Evolutionary conservation across 1,140 invertebrate species (phyloP).

Genomic region (Cherax destructor): DNA sequence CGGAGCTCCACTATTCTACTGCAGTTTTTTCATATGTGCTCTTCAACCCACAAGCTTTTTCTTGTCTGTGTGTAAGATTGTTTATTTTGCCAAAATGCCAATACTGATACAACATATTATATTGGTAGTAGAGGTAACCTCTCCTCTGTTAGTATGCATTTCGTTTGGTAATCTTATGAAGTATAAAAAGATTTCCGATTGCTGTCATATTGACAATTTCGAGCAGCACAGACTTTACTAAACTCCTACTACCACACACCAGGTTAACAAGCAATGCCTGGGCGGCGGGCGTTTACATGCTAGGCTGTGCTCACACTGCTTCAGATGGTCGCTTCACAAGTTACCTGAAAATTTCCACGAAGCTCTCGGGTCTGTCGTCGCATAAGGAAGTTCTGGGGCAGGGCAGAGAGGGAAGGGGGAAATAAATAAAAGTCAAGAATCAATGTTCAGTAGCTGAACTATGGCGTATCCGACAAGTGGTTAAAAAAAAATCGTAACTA

Average conservation of each 20-base stretch:
- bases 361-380: slow-evolving; percentile 54
- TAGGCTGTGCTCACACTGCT: background rate
- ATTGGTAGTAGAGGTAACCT: background rate
- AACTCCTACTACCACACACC: background rate
- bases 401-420: background rate
- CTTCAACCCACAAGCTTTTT: too few species aligned
- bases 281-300: background rate
- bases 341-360: slow-evolving; percentile 65
- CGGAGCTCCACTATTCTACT: background rate
- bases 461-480: too few species aligned
- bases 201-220: background rate
- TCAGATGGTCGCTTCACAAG: background rate
- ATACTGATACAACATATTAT: background rate
- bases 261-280: background rate
- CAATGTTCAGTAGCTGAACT: background rate
- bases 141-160: background rate
- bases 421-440: slow-evolving; percentile 5
- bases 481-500: too few species aligned
- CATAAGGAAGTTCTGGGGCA: slow-evolving; percentile 41
- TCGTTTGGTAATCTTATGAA: background rate
- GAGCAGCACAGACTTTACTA: background rate
- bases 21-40: background rate
- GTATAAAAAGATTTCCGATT: too few species aligned
- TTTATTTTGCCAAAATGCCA: background rate
- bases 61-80: too few species aligned